These are phyloP conservation scores for Cartodere bifasciata DNA, from an alignment of 2,888 invertebrate genomes.

Conservation along the genomic window DNA sequence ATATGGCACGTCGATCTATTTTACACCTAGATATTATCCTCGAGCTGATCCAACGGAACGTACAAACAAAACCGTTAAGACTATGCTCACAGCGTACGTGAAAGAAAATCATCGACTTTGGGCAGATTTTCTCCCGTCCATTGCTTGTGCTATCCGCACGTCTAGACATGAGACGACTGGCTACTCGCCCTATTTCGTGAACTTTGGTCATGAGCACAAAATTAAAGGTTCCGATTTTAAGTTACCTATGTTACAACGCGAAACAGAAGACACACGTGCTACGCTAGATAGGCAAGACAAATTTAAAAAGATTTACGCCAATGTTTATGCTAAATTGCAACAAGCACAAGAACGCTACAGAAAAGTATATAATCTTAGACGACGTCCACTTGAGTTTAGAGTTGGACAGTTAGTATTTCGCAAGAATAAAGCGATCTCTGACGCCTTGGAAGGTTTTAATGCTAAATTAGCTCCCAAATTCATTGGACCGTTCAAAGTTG, in stretches of 20 bases:
- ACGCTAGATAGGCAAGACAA: too few species aligned
- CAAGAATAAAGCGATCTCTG: slow-evolving; percentile 10
- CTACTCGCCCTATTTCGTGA: slow-evolving; percentile 14
- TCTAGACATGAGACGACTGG: slow-evolving; percentile 12
- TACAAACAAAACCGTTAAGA: slow-evolving; percentile 16
- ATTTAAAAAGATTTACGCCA: too few species aligned
- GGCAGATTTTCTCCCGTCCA: slow-evolving; percentile 15
- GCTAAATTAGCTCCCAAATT: slow-evolving; percentile 7
- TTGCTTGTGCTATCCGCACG: slow-evolving; percentile 17
- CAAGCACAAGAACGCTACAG: too few species aligned
- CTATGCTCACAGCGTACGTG: slow-evolving; percentile 15
- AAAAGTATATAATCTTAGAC: slow-evolving; percentile 7
- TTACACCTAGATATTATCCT: slow-evolving; percentile 15
- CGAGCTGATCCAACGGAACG: slow-evolving; percentile 20
- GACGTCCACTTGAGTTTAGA: slow-evolving; percentile 3
- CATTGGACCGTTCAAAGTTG: slow-evolving; percentile 6
- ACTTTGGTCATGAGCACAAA: slow-evolving; percentile 12
- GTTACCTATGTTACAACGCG: too few species aligned
- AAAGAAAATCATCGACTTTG: slow-evolving; percentile 16
- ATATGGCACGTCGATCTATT: slow-evolving; percentile 1
- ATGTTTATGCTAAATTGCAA: too few species aligned
- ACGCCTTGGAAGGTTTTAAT: slow-evolving; percentile 4
- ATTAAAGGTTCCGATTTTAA: too few species aligned
- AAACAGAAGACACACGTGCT: too few species aligned
- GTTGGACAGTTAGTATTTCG: slow-evolving; percentile 5